Evolutionary conservation across 2,888 invertebrate genomes (phyloP).

Genomic region (Hirtodrosophila cameraria): DNA sequence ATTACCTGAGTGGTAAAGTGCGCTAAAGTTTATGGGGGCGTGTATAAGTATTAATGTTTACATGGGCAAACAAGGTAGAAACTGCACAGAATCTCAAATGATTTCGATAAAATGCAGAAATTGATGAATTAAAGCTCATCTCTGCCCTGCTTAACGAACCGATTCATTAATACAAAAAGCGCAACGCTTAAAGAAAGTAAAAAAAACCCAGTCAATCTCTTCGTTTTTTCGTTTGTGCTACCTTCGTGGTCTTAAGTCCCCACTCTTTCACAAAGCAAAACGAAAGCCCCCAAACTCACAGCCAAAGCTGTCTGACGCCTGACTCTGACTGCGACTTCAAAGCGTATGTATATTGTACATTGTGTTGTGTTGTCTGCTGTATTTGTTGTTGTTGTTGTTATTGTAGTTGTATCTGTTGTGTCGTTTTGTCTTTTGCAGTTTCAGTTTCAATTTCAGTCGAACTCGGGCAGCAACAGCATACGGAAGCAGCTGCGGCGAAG

Average conservation of each 20-base stretch:
- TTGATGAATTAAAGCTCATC: conserved; percentile 24
- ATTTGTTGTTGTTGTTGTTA: conserved; percentile 20
- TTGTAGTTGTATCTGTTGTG: conserved; percentile 34
- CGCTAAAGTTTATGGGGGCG: conserved; percentile 49
- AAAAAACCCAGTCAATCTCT: conserved; percentile 35
- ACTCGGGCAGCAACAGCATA: conserved; percentile 74
- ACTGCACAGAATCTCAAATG: conserved; percentile 23
- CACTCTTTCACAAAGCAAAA: conserved; percentile 39
- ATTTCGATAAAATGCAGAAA: conserved; percentile 46
- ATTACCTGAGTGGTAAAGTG: conserved; percentile 50
- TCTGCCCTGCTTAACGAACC: conserved; percentile 16
- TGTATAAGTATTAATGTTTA: conserved; percentile 10
- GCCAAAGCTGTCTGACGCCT: conserved; percentile 55
- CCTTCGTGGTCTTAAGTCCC: conserved; percentile 47
- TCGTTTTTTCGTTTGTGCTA: conserved; percentile 18
- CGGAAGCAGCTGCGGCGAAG: conserved; percentile 69
- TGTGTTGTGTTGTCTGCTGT: conserved; percentile 27
- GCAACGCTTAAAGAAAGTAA: conserved; percentile 50
- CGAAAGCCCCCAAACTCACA: conserved; percentile 38
- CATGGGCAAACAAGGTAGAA: conserved; percentile 23
- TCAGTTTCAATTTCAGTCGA: conserved; percentile 78
- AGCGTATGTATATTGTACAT: conserved; percentile 18
- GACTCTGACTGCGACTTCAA: conserved; percentile 23
- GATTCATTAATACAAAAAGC: conserved; percentile 37
- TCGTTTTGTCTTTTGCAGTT: conserved; percentile 72